A percentile compares a stretch with the other conserved stretches of the same genome.
Conservation (phyloP, 2,113 vertebrate species). For the Crocuta crocuta region DNA sequence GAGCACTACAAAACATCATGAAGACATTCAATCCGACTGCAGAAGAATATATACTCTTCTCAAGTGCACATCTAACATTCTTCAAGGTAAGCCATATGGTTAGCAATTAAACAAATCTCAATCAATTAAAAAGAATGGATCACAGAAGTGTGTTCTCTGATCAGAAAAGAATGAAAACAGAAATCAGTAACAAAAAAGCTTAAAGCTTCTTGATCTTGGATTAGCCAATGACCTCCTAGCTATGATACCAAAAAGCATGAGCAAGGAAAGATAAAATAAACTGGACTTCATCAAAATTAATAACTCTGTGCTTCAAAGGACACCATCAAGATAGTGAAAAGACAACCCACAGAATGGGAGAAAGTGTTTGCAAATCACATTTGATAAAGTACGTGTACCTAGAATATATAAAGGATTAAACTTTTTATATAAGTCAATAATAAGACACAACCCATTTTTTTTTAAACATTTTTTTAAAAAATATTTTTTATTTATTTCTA, state of each 20-base stretch:
- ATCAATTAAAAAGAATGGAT: neutral
- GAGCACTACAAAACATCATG: neutral
- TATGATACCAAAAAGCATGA: neutral
- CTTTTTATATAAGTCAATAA: neutral
- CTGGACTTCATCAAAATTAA: neutral
- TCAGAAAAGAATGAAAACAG: constrained; percentile 11
- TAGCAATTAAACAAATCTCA: neutral
- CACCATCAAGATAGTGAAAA: neutral
- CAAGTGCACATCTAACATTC: neutral
- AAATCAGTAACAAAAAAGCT: neutral
- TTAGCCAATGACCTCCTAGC: neutral
- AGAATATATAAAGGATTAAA: neutral
- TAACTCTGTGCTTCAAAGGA: neutral
- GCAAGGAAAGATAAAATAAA: neutral
- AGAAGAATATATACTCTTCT: neutral
- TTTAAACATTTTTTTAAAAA: too few species aligned
- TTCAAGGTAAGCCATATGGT: neutral
- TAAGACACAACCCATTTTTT: neutral
- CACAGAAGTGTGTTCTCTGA: neutral
- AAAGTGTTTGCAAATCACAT: neutral
- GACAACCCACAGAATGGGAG: neutral
- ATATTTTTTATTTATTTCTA: too few species aligned
- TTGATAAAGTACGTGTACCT: neutral
- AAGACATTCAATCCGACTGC: neutral
- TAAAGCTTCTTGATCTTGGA: neutral